Evolutionary conservation across 1,140 invertebrate genomes (phyloP).

Genomic region (Cotesia chilonis): DNA sequence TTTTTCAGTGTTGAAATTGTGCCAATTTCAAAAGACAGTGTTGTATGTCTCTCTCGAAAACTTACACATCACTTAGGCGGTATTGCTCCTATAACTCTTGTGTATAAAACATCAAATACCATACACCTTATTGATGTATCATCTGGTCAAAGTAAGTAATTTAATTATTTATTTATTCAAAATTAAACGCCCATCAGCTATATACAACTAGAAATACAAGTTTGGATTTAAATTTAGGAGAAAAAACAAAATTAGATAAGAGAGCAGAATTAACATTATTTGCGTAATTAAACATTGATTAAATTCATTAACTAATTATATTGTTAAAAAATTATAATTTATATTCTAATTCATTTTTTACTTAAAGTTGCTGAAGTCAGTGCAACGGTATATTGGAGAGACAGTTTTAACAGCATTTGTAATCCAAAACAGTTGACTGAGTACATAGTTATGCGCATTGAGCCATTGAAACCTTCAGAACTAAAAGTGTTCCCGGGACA

Average conservation of each 20-base stretch:
- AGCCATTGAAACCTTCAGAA: conserved; percentile 82
- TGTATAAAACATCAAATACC: conserved; percentile 86
- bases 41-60: conserved; percentile 91
- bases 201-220: too few species aligned
- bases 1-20: conserved; percentile 84
- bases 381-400: conserved; percentile 83
- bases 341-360: conserved; percentile 24
- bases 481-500: conserved; percentile 84
- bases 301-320: not conserved
- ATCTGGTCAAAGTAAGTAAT: conserved; percentile 82
- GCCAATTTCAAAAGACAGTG: conserved; percentile 95
- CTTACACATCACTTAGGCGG: conserved; percentile 90
- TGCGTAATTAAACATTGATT: too few species aligned
- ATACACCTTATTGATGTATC: conserved; percentile 94
- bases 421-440: conserved; percentile 91
- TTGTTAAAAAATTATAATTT: not conserved
- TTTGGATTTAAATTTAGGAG: too few species aligned
- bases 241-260: too few species aligned
- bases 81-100: conserved; percentile 90
- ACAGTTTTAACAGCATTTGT: conserved; percentile 87
- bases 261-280: too few species aligned
- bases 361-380: conserved; percentile 85
- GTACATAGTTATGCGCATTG: conserved; percentile 95
- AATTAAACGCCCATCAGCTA: too few species aligned
- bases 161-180: not conserved